Conservation (phyloP, 2,888 invertebrate genomes). For the Limenitis arthemis region DNA sequence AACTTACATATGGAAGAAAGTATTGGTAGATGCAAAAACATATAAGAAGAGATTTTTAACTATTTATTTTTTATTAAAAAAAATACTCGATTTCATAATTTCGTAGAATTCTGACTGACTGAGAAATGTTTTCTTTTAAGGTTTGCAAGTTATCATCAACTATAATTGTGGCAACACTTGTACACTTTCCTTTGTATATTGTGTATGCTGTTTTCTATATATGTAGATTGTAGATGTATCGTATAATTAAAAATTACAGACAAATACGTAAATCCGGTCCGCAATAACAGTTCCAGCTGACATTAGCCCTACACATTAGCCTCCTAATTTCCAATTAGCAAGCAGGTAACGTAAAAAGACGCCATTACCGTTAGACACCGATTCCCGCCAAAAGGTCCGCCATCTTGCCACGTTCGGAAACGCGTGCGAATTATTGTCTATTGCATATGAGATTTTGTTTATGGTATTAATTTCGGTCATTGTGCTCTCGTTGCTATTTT, state of each 20-base stretch:
- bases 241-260: constrained; percentile 48
- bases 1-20: too few species aligned
- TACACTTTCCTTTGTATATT: too few species aligned
- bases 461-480: constrained; percentile 67
- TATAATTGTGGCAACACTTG: too few species aligned
- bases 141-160: too few species aligned
- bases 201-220: too few species aligned
- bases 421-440: constrained; percentile 67
- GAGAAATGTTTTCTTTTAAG: too few species aligned
- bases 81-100: too few species aligned
- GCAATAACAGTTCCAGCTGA: constrained; percentile 53
- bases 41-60: too few species aligned
- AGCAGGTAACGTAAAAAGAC: constrained; percentile 70
- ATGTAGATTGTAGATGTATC: not conserved
- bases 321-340: constrained; percentile 69
- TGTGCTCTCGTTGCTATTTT: constrained; percentile 41
- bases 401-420: constrained; percentile 53
- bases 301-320: constrained; percentile 65
- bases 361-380: constrained; percentile 56
- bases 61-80: too few species aligned
- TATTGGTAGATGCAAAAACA: too few species aligned
- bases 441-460: constrained; percentile 68
- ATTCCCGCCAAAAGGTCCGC: constrained; percentile 61
- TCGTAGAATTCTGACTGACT: too few species aligned
- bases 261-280: constrained; percentile 53